These are phyloP conservation scores for Lasioglossum oenotherae DNA, from an alignment of 2,888 invertebrate genomes.

Conservation along the genomic window DNA sequence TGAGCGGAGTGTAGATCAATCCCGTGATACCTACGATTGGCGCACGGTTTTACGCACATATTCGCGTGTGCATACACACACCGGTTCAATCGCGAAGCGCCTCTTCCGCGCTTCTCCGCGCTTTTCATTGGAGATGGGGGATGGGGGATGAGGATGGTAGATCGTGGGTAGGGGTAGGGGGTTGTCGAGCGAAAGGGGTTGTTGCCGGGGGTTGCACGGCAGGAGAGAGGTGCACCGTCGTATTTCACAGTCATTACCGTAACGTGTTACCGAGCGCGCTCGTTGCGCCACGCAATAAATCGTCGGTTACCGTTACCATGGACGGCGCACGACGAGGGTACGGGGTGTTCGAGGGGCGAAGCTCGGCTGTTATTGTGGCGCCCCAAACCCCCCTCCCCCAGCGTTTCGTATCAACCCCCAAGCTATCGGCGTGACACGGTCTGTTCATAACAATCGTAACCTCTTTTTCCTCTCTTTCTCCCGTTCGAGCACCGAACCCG, in stretches of 20 bases:
- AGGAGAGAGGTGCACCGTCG: slow-evolving; percentile 75
- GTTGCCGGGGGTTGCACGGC: slow-evolving; percentile 44
- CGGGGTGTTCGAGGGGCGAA: slow-evolving; percentile 43
- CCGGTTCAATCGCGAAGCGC: slow-evolving; percentile 52
- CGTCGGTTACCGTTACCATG: slow-evolving; percentile 78
- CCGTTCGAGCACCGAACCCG: slow-evolving; percentile 25
- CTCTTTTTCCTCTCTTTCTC: slow-evolving; percentile 58
- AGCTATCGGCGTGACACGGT: slow-evolving; percentile 45
- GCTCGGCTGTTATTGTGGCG: slow-evolving; percentile 74
- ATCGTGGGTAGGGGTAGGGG: background rate
- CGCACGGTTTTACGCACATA: slow-evolving; percentile 18
- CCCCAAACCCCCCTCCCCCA: slow-evolving; percentile 48
- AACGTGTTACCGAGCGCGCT: slow-evolving; percentile 79
- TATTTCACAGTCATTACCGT: slow-evolving; percentile 82
- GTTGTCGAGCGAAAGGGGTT: slow-evolving; percentile 36
- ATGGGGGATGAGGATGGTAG: slow-evolving; percentile 37
- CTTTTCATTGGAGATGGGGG: slow-evolving; percentile 55
- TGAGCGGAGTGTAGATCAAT: background rate
- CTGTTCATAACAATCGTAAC: slow-evolving; percentile 60
- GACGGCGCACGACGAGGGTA: slow-evolving; percentile 60
- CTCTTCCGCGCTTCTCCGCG: slow-evolving; percentile 8
- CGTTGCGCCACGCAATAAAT: slow-evolving; percentile 80
- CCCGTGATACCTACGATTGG: slow-evolving; percentile 27
- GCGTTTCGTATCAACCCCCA: slow-evolving; percentile 53
- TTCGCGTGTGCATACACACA: slow-evolving; percentile 22